Percentiles rank a stretch among this genome's conserved stretches.
Evolutionary conservation across 2,888 invertebrate species (phyloP).

Genomic region (Minunthozetes semirufus): DNA sequence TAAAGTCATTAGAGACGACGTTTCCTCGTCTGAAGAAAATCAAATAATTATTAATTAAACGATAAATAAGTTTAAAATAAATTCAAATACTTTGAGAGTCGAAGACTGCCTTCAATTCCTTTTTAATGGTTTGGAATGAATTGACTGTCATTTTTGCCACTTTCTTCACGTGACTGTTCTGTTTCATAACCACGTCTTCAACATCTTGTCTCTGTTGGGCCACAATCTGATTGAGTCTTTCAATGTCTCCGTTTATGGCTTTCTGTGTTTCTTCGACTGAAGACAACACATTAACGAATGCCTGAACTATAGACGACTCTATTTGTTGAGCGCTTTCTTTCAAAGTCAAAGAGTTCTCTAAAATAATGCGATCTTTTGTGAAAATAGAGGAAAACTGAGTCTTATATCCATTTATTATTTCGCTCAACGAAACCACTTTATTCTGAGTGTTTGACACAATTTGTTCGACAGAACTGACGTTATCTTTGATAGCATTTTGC

Average conservation of each 20-base stretch:
- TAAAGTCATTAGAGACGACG: background rate
- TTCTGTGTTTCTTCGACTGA: background rate
- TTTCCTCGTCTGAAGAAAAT: background rate
- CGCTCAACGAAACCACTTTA: background rate
- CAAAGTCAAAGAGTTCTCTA: background rate
- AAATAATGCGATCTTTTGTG: background rate
- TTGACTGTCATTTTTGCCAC: background rate
- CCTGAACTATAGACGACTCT: background rate
- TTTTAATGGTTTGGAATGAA: background rate
- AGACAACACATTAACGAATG: background rate
- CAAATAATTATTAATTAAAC: background rate
- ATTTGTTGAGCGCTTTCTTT: background rate
- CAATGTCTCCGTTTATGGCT: background rate
- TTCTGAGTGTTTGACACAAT: background rate
- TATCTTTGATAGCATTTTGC: background rate
- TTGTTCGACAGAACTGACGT: background rate
- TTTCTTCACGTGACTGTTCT: conserved; percentile 18
- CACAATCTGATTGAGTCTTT: background rate
- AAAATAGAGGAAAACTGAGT: background rate
- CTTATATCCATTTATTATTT: background rate
- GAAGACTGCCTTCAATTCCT: background rate
- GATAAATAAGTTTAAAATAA: background rate
- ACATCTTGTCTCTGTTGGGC: conserved; percentile 15
- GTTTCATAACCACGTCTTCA: conserved; percentile 27
- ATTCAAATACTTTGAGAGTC: background rate